Evolutionary conservation across 2,113 vertebrate genomes (phyloP), one percentile per base, ranked within the genome.

Genomic region (Laticauda colubrina): DNA sequence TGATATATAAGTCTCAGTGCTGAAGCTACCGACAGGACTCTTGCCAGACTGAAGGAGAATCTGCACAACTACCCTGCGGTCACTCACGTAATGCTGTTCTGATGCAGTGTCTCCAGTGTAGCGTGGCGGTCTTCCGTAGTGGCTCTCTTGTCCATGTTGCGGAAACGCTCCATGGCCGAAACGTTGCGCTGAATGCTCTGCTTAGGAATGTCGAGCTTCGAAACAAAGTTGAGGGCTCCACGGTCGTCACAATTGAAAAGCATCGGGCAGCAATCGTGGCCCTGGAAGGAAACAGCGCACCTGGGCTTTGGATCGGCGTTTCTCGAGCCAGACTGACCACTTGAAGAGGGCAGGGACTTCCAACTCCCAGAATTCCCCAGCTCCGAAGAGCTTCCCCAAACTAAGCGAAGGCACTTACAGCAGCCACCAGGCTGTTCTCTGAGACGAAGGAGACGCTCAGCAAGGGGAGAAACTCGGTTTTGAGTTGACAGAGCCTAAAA

Each of bases 61-160:
- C 59, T 26, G 59, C 26, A 2, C 3, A 61, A 11, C 24, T 3
- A 0, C 0, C 0, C 81, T 23, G 9, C 23, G 0, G 53, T 54
- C 87, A 97, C 99, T 95, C 98, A 99, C 99, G 99, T 99, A 97
- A 99, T 99, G 97, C 99, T 99, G 97, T 99, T 99, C 98, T 99
- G 99, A 97, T 99, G 99, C 96, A 99, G 98, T 0, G 99, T 99
- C 96, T 99, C 99, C 97, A 99, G 97, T 91, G 98, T 98, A 43
- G 99, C 98, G 97, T 99, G 99, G 95, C 99, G 99, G 95, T 99
- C 99, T 93, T 99, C 99, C 0, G 99, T 99, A 11, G 99, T 99
- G 96, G 99, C 99, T 96, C 99, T 98, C 97, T 99, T 99, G 94
- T 99, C 99, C 99, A 99, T 99, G 97, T 99, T 99, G 85, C 99